Base-by-base conservation (phyloP, 2,797 vertebrate species). In the Cirrhinus mrigala region DNA sequence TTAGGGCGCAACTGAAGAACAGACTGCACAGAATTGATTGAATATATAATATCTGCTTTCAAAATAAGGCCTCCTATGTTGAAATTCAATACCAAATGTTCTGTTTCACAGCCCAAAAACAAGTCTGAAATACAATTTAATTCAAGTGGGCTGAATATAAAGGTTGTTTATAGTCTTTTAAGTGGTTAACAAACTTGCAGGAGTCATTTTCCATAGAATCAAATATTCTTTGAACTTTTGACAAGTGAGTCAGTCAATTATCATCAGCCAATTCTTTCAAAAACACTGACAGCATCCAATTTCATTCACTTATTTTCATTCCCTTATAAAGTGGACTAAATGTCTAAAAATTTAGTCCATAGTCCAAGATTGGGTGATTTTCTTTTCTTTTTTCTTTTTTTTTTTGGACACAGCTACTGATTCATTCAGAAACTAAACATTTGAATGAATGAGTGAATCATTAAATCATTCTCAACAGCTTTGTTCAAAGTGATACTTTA, bases 1-100 rank as follows among this genome's bases (percentile, higher is more conserved):
- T 54, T 79, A 79, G 77, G 16, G 8, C 1, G 6, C 76, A 46
- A 8, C 40, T 79, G 54, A 85, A 62, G 68, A 85, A 64, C 2
- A 6, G n/a, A 56, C 82, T 84, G 40, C 40, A 79, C 64, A 33
- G 12, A 79, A 79, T 69, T 84, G 50, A 84, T 78, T 84, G 62
- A 84, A 84, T 69, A 69, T 56, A 56, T 84, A 68, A 44, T 6
- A 78, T 60, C 22, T 73, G 37, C 52, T 60, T 71, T 73, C 6
- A 44, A 71, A 73, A 70, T 40, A 54, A 73, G 50, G 22, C 37
- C 33, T 71, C 33, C 29, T 37, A 33, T 56, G 50, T 46, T 27
- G n/a, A 33, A 20, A 70, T 71, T 24, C 33, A 71, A 20, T 71
- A 18, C 12, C 48, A 50, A 64, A 64, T 29, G 7, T 29, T 46